phyloP scores from a whole-genome alignment of 1,140 invertebrate genomes.

The Pemphigus obesinymphae region DNA sequence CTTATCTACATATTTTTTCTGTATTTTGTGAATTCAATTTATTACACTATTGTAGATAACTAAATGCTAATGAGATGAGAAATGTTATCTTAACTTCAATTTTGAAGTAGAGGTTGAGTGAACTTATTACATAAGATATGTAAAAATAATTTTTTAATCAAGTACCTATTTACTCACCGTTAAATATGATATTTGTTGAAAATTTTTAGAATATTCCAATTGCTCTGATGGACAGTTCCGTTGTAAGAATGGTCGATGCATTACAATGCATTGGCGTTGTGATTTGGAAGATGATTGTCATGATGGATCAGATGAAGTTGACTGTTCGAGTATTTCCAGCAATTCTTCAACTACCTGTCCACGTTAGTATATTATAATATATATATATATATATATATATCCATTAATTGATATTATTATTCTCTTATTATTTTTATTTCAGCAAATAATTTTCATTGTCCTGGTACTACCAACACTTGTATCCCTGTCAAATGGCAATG shows the following conservation, averaged over 20 bases:
- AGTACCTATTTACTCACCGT: too few relatives aligned
- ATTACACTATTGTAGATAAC: too few relatives aligned
- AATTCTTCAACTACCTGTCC: slow-evolving; percentile 49
- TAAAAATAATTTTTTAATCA: too few relatives aligned
- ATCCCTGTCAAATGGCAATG: slow-evolving; percentile 68
- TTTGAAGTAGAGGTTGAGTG: too few relatives aligned
- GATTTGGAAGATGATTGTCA: slow-evolving; percentile 48
- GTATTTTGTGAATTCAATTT: too few relatives aligned
- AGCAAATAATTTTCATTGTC: slow-evolving; percentile 28
- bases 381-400: not conserved
- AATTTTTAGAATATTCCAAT: slow-evolving; percentile 29
- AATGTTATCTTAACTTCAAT: too few relatives aligned
- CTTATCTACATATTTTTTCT: too few relatives aligned
- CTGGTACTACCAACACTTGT: slow-evolving; percentile 55
- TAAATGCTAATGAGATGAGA: too few relatives aligned
- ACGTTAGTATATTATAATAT: not conserved
- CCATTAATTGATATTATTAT: not conserved
- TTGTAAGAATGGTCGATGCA: slow-evolving; percentile 46
- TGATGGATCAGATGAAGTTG: slow-evolving; percentile 48
- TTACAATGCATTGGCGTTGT: slow-evolving; percentile 41
- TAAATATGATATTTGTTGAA: too few relatives aligned
- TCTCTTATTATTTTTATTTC: not conserved
- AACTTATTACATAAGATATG: too few relatives aligned
- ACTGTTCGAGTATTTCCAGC: slow-evolving; percentile 50
- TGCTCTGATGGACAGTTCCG: slow-evolving; percentile 50